Conservation (phyloP, 2,888 invertebrate species). For the Zhuqinia jingwanae region DNA sequence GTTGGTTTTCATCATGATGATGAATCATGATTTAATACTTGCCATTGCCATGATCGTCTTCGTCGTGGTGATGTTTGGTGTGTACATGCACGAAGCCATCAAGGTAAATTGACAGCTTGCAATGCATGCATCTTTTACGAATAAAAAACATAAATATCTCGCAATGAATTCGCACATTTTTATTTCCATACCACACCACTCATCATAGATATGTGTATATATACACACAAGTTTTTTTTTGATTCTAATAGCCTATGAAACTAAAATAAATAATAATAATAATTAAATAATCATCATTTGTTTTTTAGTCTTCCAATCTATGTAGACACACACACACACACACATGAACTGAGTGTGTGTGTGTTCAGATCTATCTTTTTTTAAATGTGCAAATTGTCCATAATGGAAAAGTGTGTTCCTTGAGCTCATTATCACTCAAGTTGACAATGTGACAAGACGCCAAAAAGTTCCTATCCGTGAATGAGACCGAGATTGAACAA, state of each 20-base stretch:
- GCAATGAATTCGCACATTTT: too few species aligned
- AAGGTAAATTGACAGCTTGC: slow-evolving; percentile 72
- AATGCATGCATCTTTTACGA: too few species aligned
- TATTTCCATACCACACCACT: too few species aligned
- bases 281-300: slow-evolving; percentile 32
- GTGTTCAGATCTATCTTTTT: background rate
- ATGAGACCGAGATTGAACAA: slow-evolving; percentile 37
- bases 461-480: slow-evolving; percentile 45
- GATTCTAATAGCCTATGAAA: slow-evolving; percentile 28
- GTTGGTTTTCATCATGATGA: background rate
- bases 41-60: too few species aligned
- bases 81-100: slow-evolving; percentile 69
- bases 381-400: slow-evolving; percentile 41
- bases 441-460: slow-evolving; percentile 50
- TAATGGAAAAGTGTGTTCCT: slow-evolving; percentile 30
- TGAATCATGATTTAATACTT: background rate
- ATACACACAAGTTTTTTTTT: slow-evolving; percentile 47
- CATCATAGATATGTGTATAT: too few species aligned
- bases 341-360: slow-evolving; percentile 12
- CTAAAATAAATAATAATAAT: too few species aligned
- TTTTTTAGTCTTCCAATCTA: background rate
- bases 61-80: slow-evolving; percentile 59
- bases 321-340: background rate
- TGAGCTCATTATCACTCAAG: slow-evolving; percentile 64
- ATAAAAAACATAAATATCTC: slow-evolving; percentile 63